Percentiles rank a stretch among this genome's conserved stretches.
These are phyloP conservation scores for Gryllus longicercus DNA, from an alignment of 2,888 invertebrate species.

Conservation along the genomic window DNA sequence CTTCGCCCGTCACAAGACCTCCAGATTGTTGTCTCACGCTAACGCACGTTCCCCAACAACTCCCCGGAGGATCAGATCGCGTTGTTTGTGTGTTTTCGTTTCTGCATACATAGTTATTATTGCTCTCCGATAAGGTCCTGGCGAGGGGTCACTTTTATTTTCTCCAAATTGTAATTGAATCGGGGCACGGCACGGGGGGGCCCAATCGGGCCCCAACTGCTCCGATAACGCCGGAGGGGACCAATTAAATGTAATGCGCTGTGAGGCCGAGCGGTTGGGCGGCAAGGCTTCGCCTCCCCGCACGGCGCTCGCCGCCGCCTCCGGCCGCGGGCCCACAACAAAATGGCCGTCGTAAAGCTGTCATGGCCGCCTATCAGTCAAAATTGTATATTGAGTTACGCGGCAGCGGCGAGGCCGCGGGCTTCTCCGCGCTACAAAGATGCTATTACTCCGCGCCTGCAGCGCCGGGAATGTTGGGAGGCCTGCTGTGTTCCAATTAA, in stretches of 20 bases:
- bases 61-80: no score
- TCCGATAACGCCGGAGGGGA: conserved; percentile 1
- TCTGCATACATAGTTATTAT: conserved; percentile 8
- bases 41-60: no score
- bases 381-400: conserved; percentile 8
- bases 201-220: not conserved
- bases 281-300: not conserved
- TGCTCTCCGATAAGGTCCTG: not conserved
- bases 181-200: not conserved
- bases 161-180: conserved; percentile 1
- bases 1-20: no score
- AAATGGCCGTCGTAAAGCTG: conserved; percentile 10
- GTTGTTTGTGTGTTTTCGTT: not conserved
- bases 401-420: not conserved
- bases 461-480: not conserved
- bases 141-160: not conserved
- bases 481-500: conserved; percentile 7
- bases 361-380: not conserved
- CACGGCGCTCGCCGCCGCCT: not conserved
- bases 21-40: no score
- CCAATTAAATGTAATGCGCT: conserved; percentile 1
- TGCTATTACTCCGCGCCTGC: not conserved
- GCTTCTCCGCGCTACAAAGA: not conserved
- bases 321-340: not conserved
- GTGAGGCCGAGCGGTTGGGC: not conserved